Base-by-base conservation (phyloP, 1,140 invertebrate genomes). In the Orius insidiosus region DNA sequence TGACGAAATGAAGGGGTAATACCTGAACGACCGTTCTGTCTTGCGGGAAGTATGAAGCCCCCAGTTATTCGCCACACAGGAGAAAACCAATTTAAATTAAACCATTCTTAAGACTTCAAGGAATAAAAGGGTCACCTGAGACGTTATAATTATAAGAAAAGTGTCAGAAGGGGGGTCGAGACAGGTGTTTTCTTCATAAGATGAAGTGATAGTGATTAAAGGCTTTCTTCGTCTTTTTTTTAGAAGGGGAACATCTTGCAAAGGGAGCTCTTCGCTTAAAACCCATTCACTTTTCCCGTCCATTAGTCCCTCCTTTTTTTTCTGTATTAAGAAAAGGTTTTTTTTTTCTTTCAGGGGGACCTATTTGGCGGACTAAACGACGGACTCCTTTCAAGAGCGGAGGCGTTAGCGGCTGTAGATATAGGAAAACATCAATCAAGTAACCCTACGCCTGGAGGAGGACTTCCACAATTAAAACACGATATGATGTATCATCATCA, bases 401-500 rank as follows among this genome's bases (percentile, higher is more conserved):
- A 95, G 65, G 89, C 87, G 18, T 66, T 94, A 47, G 86, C 85
- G 5, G 85, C 85, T 13, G 83, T 85, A 45, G 89, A 94, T 67
- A 89, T 94, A 58, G 77, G 79, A 54, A 89, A 90, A 64, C 85
- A 85, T 58, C 80, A 68, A 61, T 58, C 59, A 36, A 56, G 54
- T 31, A 57, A 62, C 13, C 54, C 60, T n/a, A 57, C 59, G 16
- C 67, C 66, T 14, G 66, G 62, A 51, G 61, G 67, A 10, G 63
- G 49, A 14, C 62, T 75, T n/a, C 71, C 73, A 37, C 75, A 90
- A 64, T 76, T 89, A 57, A 88, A 90, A 64, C 86, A 90, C 57
- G 89, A 94, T 64, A 87, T 90, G 68, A 86, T 93, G 68, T 93
- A 93, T 61, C 85, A 90, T 62, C 84, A 86, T 58, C 77, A 78